These are phyloP conservation scores for Ariopsis seemanni DNA, from an alignment of 2,113 vertebrate genomes.

Conservation along the genomic window DNA sequence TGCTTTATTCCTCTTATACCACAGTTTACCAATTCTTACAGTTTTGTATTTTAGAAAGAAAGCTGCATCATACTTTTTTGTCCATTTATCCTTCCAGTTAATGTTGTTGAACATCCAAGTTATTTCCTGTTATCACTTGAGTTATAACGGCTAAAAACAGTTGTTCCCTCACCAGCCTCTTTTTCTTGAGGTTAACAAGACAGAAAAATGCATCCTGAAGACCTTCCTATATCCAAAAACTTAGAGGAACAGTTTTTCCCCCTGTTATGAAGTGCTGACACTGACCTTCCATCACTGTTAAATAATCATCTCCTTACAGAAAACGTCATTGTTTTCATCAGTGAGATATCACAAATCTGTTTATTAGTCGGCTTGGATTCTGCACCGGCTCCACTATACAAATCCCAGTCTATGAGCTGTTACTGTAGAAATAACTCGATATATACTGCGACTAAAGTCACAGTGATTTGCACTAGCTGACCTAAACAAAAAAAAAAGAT, in stretches of 20 bases:
- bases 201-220: neutral
- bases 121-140: neutral
- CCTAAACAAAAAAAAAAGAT: no score
- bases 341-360: neutral
- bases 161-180: neutral
- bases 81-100: neutral
- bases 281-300: neutral
- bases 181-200: neutral
- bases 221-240: neutral
- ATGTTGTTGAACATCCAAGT: neutral
- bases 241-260: neutral
- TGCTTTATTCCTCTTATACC: neutral
- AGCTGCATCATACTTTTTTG: neutral
- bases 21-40: neutral
- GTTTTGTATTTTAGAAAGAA: neutral
- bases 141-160: neutral
- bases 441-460: no score
- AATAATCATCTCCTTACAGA: neutral
- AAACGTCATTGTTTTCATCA: neutral
- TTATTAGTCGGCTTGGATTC: neutral
- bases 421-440: neutral
- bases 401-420: neutral
- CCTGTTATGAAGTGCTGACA: neutral
- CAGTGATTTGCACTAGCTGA: no score
- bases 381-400: neutral